Percentiles rank a stretch among this genome's conserved stretches.
Conservation (phyloP, 2,113 vertebrate genomes). For the Siniperca chuatsi region DNA sequence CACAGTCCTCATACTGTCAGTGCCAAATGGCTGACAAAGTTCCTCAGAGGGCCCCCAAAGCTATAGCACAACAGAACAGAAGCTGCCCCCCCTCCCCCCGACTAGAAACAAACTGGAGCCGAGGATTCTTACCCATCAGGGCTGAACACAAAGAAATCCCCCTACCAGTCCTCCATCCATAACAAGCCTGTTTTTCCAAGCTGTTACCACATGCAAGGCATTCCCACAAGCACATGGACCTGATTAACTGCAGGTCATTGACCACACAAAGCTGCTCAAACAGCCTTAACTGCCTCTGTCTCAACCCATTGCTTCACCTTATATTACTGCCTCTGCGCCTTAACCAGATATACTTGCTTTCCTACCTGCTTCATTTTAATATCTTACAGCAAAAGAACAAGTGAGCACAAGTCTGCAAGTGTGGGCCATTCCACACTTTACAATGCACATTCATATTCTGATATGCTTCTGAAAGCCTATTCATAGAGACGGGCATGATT, state of each 20-base stretch:
- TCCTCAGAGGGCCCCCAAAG: slow-evolving; percentile 47
- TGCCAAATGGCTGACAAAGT: slow-evolving; percentile 53
- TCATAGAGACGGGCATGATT: neutral
- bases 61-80: slow-evolving; percentile 56
- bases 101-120: slow-evolving; percentile 36
- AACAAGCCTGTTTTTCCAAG: slow-evolving; percentile 73
- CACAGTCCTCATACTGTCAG: slow-evolving; percentile 23
- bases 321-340: slow-evolving; percentile 7
- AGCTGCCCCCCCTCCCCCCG: slow-evolving; percentile 10
- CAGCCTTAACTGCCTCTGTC: slow-evolving; percentile 29
- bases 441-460: neutral
- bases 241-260: slow-evolving; percentile 77
- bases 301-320: slow-evolving; percentile 28
- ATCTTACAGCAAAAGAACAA: slow-evolving; percentile 1
- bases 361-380: neutral
- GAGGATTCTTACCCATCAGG: slow-evolving; percentile 48
- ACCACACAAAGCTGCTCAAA: slow-evolving; percentile 57
- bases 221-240: slow-evolving; percentile 70
- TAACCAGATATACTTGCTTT: slow-evolving; percentile 5
- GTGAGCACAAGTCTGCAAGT: slow-evolving; percentile 12
- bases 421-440: neutral
- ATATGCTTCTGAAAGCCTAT: slow-evolving; percentile 1
- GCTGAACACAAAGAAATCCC: slow-evolving; percentile 71
- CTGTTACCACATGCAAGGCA: slow-evolving; percentile 66
- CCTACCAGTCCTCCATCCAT: slow-evolving; percentile 41